These are phyloP conservation scores for Porites cylindrica DNA, from an alignment of 92 coral and sea anemone species.

Conservation along the genomic window DNA sequence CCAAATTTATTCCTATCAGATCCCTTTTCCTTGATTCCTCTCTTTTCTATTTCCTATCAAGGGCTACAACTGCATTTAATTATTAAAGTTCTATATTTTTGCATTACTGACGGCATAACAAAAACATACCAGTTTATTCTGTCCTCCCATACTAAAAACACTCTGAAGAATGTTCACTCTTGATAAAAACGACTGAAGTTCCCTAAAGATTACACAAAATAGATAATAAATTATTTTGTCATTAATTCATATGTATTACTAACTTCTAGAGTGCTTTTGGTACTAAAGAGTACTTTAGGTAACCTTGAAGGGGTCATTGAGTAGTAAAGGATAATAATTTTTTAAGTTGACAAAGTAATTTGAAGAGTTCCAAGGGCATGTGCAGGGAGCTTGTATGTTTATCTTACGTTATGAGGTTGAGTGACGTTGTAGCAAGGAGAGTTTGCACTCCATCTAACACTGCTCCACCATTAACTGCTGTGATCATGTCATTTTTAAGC, in stretches of 20 bases:
- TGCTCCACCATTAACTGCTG: constrained; percentile 65
- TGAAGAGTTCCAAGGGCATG: no score
- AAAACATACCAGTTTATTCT: constrained; percentile 66
- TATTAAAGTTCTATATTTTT: no score
- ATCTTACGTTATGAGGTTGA: constrained; percentile 39
- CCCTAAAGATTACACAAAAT: constrained; percentile 36
- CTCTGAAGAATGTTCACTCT: constrained; percentile 70
- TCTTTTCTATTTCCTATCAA: neutral
- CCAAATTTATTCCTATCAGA: neutral
- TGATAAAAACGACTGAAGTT: constrained; percentile 64
- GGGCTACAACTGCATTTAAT: no score
- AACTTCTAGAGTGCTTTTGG: no score
- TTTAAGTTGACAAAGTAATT: neutral
- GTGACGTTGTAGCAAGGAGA: constrained; percentile 68
- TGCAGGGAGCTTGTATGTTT: no score
- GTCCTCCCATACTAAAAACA: constrained; percentile 54
- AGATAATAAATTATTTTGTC: neutral
- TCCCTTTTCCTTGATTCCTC: neutral
- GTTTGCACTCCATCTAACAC: constrained; percentile 73
- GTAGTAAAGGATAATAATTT: no score
- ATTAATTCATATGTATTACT: no score
- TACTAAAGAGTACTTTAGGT: no score
- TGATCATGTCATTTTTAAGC: constrained; percentile 70
- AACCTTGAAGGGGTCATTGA: no score
- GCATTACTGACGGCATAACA: neutral